These are phyloP conservation scores for Euphydryas editha DNA, from an alignment of 2,888 invertebrate genomes.

Conservation along the genomic window DNA sequence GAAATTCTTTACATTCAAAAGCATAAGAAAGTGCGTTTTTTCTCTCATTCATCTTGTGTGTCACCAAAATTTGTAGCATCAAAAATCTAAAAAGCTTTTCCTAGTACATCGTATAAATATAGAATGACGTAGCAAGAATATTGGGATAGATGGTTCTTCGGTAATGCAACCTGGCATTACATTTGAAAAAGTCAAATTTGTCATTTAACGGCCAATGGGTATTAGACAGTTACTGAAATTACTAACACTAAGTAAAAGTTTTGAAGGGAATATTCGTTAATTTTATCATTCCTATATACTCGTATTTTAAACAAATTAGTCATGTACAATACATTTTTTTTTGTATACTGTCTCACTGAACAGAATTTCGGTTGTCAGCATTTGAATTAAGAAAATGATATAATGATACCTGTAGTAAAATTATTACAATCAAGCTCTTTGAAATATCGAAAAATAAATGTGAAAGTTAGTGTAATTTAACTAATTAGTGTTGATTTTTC, in stretches of 20 bases:
- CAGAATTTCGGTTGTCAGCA: too few species aligned
- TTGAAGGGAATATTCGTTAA: too few species aligned
- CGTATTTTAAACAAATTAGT: too few species aligned
- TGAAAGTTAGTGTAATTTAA: neutral
- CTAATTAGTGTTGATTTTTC: neutral
- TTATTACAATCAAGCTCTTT: too few species aligned
- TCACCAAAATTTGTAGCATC: constrained; percentile 1
- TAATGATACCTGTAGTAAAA: too few species aligned
- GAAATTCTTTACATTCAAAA: neutral
- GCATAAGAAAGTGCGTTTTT: constrained; percentile 1
- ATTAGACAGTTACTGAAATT: neutral
- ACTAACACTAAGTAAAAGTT: neutral
- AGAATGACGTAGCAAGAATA: constrained; percentile 1
- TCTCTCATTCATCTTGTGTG: constrained; percentile 1
- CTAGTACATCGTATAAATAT: constrained; percentile 8
- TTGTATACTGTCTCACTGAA: too few species aligned
- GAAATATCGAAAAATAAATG: neutral
- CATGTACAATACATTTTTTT: too few species aligned
- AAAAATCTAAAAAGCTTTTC: constrained; percentile 22
- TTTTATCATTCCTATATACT: too few species aligned
- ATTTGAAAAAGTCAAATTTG: neutral
- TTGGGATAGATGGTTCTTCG: neutral
- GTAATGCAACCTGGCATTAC: neutral
- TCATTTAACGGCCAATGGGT: neutral
- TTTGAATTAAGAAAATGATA: too few species aligned